These are phyloP conservation scores for Staurois parvus DNA, from an alignment of 2,797 vertebrate genomes.

Conservation along the genomic window DNA sequence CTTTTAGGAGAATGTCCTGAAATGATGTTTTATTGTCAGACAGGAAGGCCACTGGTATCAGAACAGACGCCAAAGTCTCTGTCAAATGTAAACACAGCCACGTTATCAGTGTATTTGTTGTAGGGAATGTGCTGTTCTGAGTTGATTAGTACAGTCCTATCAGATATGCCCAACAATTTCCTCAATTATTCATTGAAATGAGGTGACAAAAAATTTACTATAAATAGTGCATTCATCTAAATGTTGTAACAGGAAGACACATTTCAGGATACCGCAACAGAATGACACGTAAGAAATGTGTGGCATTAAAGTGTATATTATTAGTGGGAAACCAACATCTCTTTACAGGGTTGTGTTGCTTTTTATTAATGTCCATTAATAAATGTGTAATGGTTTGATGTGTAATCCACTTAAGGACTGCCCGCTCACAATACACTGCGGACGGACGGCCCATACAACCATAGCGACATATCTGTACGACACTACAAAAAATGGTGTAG, in stretches of 20 bases:
- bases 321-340: no score
- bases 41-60: not conserved
- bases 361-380: no score
- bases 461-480: no score
- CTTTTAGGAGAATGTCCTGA: not conserved
- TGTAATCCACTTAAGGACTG: no score
- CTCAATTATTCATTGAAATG: not conserved
- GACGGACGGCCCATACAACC: no score
- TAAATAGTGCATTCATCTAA: not conserved
- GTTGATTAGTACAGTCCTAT: conserved; percentile 10
- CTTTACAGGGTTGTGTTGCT: no score
- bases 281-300: not conserved
- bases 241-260: not conserved
- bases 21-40: not conserved
- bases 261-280: not conserved
- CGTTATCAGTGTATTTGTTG: not conserved
- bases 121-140: conserved; percentile 42
- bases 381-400: no score
- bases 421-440: no score
- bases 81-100: conserved; percentile 5
- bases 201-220: not conserved
- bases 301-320: no score
- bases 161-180: not conserved
- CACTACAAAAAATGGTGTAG: no score
- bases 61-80: conserved; percentile 5